Conservation (phyloP, 2,797 vertebrate species). For the Urophycis tenuis region DNA sequence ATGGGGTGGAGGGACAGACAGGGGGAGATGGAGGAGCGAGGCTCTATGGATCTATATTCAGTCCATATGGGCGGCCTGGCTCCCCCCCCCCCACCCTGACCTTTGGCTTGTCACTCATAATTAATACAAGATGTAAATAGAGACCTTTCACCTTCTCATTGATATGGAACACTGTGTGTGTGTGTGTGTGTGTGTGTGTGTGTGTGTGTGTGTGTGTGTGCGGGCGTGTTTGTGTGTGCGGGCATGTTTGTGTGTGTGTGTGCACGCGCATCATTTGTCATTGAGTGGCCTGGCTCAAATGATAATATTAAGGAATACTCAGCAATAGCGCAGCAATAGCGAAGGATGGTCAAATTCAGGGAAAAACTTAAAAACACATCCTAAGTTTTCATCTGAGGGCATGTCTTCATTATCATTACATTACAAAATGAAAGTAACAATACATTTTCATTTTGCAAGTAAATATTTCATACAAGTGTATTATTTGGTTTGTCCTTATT, state of each 20-base stretch:
- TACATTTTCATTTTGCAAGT: not conserved
- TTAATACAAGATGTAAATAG: constrained; percentile 79
- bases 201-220: constrained; percentile 38
- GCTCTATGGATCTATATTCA: constrained; percentile 68
- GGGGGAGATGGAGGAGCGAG: constrained; percentile 32
- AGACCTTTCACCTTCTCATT: constrained; percentile 78
- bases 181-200: constrained; percentile 21
- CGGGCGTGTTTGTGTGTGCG: constrained; percentile 35
- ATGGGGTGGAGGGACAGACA: constrained; percentile 37
- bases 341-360: not conserved
- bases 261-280: constrained; percentile 60
- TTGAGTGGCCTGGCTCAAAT: constrained; percentile 37
- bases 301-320: constrained; percentile 38
- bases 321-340: constrained; percentile 13
- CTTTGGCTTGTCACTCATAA: constrained; percentile 79
- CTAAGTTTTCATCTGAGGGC: not conserved
- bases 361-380: not conserved
- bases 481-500: not conserved
- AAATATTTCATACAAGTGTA: not conserved
- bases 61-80: constrained; percentile 61
- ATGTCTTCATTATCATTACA: not conserved
- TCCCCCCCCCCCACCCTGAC: constrained; percentile 64
- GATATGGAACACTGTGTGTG: constrained; percentile 66
- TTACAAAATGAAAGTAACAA: not conserved
- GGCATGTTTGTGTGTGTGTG: constrained; percentile 18